phyloP scores from a whole-genome alignment of 1,140 invertebrate genomes.

The Hypsibius dujardini region DNA sequence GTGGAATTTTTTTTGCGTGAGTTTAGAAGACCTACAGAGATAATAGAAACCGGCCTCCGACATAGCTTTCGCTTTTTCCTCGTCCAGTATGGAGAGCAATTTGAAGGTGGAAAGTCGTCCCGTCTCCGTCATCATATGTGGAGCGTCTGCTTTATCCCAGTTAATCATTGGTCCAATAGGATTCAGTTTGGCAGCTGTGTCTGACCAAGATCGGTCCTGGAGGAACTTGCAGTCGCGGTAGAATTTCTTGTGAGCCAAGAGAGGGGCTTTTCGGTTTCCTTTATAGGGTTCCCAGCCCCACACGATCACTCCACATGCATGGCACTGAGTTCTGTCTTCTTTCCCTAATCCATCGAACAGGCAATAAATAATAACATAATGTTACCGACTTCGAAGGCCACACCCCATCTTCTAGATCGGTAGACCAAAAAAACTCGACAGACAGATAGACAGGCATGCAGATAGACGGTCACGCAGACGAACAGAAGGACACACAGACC shows the following conservation, averaged over 20 bases:
- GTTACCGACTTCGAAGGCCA: no score
- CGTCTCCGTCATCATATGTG: background rate
- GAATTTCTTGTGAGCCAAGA: background rate
- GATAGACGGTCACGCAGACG: no score
- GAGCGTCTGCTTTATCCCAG: background rate
- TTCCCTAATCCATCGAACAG: no score
- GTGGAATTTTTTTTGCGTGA: no score
- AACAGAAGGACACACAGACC: no score
- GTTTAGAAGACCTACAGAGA: background rate
- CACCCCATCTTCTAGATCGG: no score
- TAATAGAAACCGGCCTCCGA: background rate
- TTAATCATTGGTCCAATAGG: background rate
- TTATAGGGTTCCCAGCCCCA: background rate
- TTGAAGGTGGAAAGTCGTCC: background rate
- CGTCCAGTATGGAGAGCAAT: background rate
- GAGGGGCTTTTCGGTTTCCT: background rate
- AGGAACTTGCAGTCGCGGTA: background rate
- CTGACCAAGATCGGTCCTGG: background rate
- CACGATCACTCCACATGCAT: background rate
- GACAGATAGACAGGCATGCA: no score
- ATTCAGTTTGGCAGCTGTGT: background rate
- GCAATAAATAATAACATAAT: no score
- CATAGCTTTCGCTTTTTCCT: background rate
- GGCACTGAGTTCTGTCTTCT: slow-evolving; percentile 4
- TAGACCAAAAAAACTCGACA: no score